These are phyloP conservation scores for Spilarctia lutea DNA, from an alignment of 2,888 invertebrate genomes.

Conservation along the genomic window DNA sequence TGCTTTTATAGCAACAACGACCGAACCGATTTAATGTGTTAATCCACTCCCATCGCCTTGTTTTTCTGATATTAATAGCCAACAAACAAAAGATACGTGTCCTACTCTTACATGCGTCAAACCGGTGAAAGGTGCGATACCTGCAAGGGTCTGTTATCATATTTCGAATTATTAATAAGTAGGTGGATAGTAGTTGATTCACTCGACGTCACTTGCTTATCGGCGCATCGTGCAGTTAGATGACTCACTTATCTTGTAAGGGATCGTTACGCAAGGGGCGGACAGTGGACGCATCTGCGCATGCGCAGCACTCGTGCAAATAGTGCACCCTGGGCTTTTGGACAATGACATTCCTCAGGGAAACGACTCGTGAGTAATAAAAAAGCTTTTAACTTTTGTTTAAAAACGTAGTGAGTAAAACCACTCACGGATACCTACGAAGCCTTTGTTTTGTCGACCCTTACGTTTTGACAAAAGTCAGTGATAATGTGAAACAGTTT, in stretches of 20 bases:
- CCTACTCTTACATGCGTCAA: slow-evolving; percentile 53
- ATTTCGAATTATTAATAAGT: slow-evolving; percentile 49
- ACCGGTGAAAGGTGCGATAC: slow-evolving; percentile 16
- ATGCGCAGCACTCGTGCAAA: slow-evolving; percentile 29
- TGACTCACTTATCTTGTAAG: slow-evolving; percentile 63
- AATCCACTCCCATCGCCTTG: slow-evolving; percentile 81
- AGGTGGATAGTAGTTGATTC: slow-evolving; percentile 21
- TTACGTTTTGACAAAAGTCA: background rate
- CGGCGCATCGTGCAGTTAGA: slow-evolving; percentile 47
- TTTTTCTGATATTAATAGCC: slow-evolving; percentile 78
- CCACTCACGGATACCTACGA: slow-evolving; percentile 8
- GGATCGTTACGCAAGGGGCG: slow-evolving; percentile 57
- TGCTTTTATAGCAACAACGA: slow-evolving; percentile 80
- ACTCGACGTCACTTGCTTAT: slow-evolving; percentile 44
- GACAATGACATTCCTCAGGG: slow-evolving; percentile 48
- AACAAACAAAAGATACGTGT: slow-evolving; percentile 65
- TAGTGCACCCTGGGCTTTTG: slow-evolving; percentile 18
- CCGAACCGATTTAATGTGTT: slow-evolving; percentile 80
- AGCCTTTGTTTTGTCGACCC: background rate
- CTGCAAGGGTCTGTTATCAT: slow-evolving; percentile 29
- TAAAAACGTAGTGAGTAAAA: background rate
- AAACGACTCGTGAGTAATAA: slow-evolving; percentile 39
- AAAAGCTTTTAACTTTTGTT: slow-evolving; percentile 33
- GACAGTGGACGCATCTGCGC: slow-evolving; percentile 21
- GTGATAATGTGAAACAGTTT: background rate